Evolutionary conservation across 2,113 vertebrate genomes (phyloP).

Genomic region (Boulengeromyrus knoepffleri): DNA sequence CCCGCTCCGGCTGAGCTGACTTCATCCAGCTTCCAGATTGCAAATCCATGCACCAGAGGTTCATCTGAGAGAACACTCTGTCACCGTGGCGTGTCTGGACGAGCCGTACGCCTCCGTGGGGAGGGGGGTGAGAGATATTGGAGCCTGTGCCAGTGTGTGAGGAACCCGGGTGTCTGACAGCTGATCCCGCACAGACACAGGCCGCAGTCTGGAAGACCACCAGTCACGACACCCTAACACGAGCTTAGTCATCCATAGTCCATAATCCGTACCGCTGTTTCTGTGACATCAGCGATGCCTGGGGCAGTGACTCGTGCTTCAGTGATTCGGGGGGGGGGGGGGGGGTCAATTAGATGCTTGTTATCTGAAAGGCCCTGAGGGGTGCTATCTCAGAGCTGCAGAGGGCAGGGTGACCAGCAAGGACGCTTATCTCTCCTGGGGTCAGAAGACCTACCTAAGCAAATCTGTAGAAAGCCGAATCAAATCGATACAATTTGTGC

Average conservation of each 20-base stretch:
- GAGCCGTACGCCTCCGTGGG: neutral
- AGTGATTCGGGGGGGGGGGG: neutral
- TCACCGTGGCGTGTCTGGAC: neutral
- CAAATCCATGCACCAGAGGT: conserved; percentile 16
- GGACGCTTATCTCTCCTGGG: neutral
- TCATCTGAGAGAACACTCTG: neutral
- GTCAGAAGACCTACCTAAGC: neutral
- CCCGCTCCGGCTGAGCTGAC: neutral
- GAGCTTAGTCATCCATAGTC: neutral
- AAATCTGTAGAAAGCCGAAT: neutral
- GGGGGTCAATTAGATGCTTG: neutral
- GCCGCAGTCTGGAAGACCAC: neutral
- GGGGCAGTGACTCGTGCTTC: neutral
- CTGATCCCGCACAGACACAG: neutral
- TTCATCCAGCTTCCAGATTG: conserved; percentile 16
- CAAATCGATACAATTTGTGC: neutral
- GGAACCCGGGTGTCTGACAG: neutral
- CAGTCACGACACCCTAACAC: neutral
- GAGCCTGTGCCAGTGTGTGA: neutral
- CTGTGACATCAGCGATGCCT: neutral
- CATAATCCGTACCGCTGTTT: neutral
- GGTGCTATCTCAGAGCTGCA: neutral
- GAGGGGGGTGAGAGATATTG: neutral
- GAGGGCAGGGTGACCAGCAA: neutral
- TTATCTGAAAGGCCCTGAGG: neutral